Evolutionary conservation across 2,113 vertebrate genomes (phyloP).

Genomic region (Vanacampus margaritifer): DNA sequence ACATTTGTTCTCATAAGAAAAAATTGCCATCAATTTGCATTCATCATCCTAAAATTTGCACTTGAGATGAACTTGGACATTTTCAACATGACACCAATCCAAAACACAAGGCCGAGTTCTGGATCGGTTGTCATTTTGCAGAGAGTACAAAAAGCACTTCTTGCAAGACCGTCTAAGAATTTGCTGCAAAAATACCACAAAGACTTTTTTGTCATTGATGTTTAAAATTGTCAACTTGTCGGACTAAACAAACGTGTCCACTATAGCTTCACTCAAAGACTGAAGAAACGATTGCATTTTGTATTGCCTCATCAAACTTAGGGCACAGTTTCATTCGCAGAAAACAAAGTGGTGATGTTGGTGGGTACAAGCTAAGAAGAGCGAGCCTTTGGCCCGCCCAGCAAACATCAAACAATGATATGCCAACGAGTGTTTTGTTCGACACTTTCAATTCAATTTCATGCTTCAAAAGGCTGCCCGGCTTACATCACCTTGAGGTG

Average conservation of each 20-base stretch:
- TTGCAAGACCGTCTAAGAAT: constrained; percentile 1
- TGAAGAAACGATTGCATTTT: not conserved
- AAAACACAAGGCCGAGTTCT: not conserved
- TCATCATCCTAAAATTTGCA: not conserved
- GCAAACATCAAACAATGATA: not conserved
- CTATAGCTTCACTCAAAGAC: not conserved
- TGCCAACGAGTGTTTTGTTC: not conserved
- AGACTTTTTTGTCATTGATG: not conserved
- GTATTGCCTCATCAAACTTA: not conserved
- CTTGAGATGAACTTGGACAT: not conserved
- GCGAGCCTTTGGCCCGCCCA: not conserved
- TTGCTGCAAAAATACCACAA: constrained; percentile 4
- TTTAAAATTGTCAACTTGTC: not conserved
- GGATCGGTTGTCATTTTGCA: not conserved
- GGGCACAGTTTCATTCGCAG: not conserved
- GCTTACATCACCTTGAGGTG: constrained; percentile 10
- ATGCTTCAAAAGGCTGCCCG: constrained; percentile 14
- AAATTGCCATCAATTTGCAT: no score
- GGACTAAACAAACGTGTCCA: not conserved
- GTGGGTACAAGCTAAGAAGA: not conserved
- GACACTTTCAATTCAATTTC: not conserved
- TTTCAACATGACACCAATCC: not conserved
- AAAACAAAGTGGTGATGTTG: not conserved
- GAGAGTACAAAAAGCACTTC: constrained; percentile 7
- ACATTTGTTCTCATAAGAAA: not conserved